A percentile compares a stretch with the other conserved stretches of the same genome.
Evolutionary conservation across 2,797 vertebrate species (phyloP).

Genomic region (Scleropages formosus): DNA sequence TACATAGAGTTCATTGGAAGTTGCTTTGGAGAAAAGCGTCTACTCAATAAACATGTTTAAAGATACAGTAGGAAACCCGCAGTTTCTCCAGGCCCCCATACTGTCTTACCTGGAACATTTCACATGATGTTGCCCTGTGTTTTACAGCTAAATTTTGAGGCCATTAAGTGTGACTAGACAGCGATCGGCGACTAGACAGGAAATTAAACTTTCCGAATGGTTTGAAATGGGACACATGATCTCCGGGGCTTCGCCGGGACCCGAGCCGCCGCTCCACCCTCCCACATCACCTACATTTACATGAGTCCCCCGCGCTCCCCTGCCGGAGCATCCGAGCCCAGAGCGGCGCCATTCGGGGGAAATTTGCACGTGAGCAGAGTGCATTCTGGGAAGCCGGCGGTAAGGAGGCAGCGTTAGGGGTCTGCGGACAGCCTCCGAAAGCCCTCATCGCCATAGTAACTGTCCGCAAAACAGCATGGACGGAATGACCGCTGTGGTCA

Average conservation of each 20-base stretch:
- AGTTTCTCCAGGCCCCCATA: not conserved
- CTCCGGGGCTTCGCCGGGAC: not conserved
- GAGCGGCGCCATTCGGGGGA: not conserved
- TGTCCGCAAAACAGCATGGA: not conserved
- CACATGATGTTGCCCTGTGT: not conserved
- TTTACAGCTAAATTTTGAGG: not conserved
- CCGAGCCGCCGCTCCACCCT: not conserved
- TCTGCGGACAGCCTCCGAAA: not conserved
- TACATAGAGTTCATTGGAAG: no score
- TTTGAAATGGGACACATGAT: conserved; percentile 22
- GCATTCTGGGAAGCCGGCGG: not conserved
- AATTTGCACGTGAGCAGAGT: not conserved
- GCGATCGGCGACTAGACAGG: conserved; percentile 1
- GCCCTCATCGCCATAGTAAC: conserved; percentile 20
- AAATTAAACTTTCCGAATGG: not conserved
- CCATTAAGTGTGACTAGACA: not conserved
- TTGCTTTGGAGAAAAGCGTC: no score
- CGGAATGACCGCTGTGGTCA: not conserved
- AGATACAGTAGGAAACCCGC: not conserved
- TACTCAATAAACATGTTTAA: no score
- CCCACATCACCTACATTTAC: not conserved
- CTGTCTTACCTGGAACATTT: not conserved
- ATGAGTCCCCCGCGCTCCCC: not conserved
- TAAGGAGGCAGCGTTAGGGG: conserved; percentile 13
- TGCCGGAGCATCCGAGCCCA: not conserved